Conservation (phyloP, 2,797 vertebrate genomes). For the Fistularia commersonii region DNA sequence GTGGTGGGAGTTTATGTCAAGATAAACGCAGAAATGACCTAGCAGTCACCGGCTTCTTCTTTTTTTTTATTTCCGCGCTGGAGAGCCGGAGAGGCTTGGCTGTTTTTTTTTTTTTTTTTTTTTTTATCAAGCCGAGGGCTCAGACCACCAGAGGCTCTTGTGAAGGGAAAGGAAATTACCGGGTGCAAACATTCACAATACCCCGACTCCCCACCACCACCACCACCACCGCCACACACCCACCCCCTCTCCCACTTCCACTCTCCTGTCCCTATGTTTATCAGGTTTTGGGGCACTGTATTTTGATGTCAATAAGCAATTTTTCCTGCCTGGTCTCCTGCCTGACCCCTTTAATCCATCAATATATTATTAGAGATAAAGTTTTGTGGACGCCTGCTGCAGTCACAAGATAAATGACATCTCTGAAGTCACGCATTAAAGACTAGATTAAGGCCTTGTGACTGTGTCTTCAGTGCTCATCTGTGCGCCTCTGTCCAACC, state of each 20-base stretch:
- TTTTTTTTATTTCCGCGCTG: conserved; percentile 63
- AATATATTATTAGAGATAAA: conserved; percentile 99
- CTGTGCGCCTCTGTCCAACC: conserved; percentile 99
- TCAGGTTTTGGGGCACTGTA: conserved; percentile 99
- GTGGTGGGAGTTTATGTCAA: conserved; percentile 69
- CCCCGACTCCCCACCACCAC: conserved; percentile 65
- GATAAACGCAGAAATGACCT: conserved; percentile 78
- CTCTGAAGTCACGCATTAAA: conserved; percentile 99
- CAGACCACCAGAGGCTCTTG: conserved; percentile 82
- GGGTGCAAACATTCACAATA: conserved; percentile 81
- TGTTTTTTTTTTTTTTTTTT: conserved; percentile 68
- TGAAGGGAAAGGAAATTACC: conserved; percentile 82
- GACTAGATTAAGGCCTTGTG: conserved; percentile 99
- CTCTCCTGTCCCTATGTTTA: conserved; percentile 98
- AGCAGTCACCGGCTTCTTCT: conserved; percentile 65
- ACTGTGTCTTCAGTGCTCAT: conserved; percentile 99
- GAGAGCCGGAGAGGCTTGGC: conserved; percentile 68
- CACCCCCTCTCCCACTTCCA: conserved; percentile 71
- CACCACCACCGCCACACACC: conserved; percentile 60
- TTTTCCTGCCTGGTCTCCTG: conserved; percentile 99
- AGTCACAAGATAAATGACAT: conserved; percentile 99
- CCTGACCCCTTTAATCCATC: conserved; percentile 99
- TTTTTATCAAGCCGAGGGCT: conserved; percentile 78
- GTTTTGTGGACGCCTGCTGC: conserved; percentile 99
- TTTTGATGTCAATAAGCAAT: conserved; percentile 99